A percentile compares a stretch with the other conserved stretches of the same genome.
Evolutionary conservation across 2,113 vertebrate genomes (phyloP).

Genomic region (Chunga burmeisteri): DNA sequence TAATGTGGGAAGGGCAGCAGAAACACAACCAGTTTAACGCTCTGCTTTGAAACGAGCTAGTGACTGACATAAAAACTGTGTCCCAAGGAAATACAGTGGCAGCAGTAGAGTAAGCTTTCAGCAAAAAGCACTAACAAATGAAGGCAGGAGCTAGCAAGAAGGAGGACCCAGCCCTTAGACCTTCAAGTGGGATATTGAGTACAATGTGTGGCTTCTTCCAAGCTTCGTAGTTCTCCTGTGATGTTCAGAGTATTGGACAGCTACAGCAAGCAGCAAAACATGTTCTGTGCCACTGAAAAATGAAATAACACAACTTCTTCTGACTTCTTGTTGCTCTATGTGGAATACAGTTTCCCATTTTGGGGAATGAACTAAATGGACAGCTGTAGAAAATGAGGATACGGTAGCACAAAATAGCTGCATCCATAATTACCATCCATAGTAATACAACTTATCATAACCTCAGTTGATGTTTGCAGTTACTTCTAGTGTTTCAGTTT

Average conservation of each 20-base stretch:
- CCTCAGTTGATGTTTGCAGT: not conserved
- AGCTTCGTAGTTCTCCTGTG: rapidly evolving
- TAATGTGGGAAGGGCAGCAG: not conserved
- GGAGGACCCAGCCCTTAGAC: not conserved
- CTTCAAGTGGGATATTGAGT: not conserved
- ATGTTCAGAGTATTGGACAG: not conserved
- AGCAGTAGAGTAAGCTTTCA: not conserved
- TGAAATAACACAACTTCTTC: not conserved
- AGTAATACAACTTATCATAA: not conserved
- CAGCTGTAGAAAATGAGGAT: not conserved
- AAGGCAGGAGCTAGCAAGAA: not conserved
- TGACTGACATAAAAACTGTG: rapidly evolving
- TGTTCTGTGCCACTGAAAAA: not conserved
- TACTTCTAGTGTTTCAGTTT: not conserved
- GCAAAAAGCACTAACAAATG: not conserved
- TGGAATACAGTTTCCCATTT: not conserved
- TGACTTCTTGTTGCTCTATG: not conserved
- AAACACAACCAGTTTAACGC: not conserved
- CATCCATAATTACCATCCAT: not conserved
- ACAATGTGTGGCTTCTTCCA: not conserved
- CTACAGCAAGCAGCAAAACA: not conserved
- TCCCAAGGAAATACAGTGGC: not conserved
- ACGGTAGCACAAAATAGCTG: not conserved
- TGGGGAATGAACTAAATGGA: not conserved
- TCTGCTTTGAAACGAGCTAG: not conserved